A percentile compares a stretch with the other conserved stretches of the same genome.
Conservation (phyloP, 2,113 vertebrate species). For the Antidorcas marsupialis region DNA sequence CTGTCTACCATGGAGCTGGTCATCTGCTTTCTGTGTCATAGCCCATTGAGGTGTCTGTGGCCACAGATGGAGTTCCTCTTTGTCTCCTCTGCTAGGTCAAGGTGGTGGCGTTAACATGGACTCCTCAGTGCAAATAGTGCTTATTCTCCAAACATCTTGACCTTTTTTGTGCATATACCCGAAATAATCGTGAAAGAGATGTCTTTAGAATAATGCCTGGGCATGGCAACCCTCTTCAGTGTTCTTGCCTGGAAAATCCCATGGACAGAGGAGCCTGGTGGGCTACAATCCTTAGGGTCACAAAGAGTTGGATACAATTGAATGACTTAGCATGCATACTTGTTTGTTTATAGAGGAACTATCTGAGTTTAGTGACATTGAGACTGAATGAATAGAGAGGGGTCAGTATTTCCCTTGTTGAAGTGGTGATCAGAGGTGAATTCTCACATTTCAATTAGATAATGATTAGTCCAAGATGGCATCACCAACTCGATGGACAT, state of each 20-base stretch:
- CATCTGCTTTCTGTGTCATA: not conserved
- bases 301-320: not conserved
- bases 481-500: too few species aligned
- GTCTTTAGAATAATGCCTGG: not conserved
- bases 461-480: not conserved
- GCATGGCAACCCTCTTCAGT: not conserved
- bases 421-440: not conserved
- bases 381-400: not conserved
- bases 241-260: not conserved
- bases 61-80: not conserved
- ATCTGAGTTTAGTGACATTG: not conserved
- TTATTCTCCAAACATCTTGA: not conserved
- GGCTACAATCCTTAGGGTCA: not conserved
- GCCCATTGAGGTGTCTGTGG: not conserved
- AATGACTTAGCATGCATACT: not conserved
- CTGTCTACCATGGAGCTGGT: not conserved
- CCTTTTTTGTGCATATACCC: not conserved
- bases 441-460: not conserved
- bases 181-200: not conserved
- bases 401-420: not conserved
- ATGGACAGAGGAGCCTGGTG: not conserved
- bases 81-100: not conserved
- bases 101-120: not conserved
- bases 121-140: not conserved
- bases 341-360: not conserved